These are phyloP conservation scores for Actinia equina DNA, from an alignment of 64 coral and sea anemone genomes.

Conservation along the genomic window DNA sequence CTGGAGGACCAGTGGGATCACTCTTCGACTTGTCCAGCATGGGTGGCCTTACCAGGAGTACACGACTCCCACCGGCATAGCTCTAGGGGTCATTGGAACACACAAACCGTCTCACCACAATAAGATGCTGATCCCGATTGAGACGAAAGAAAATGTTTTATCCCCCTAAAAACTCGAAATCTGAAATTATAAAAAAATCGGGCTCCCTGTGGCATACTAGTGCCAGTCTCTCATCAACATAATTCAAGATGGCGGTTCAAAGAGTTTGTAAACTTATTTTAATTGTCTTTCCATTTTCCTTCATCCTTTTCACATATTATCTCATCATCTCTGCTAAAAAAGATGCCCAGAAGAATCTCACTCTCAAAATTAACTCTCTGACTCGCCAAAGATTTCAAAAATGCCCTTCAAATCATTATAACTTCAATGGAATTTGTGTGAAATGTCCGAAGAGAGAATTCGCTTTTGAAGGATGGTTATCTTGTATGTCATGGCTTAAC, in stretches of 20 bases:
- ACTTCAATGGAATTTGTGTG: slow-evolving; percentile 47
- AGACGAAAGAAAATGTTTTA: too few species aligned
- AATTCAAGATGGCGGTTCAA: slow-evolving; percentile 70
- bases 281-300: slow-evolving; percentile 57
- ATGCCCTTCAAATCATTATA: slow-evolving; percentile 60
- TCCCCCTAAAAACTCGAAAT: too few species aligned
- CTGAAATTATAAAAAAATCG: neutral
- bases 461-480: slow-evolving; percentile 82
- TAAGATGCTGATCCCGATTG: too few species aligned
- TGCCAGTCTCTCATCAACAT: neutral
- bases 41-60: too few species aligned
- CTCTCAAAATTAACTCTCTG: neutral
- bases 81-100: too few species aligned
- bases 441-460: slow-evolving; percentile 58
- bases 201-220: neutral
- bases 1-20: too few species aligned
- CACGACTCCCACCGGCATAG: too few species aligned
- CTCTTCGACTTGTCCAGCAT: too few species aligned
- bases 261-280: slow-evolving; percentile 43
- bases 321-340: slow-evolving; percentile 64
- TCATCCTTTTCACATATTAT: slow-evolving; percentile 79
- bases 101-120: too few species aligned
- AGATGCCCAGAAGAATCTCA: slow-evolving; percentile 34
- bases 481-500: slow-evolving; percentile 72
- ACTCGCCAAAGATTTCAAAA: slow-evolving; percentile 14